Conservation (phyloP, 1,140 invertebrate species). For the Nasonia giraulti region DNA sequence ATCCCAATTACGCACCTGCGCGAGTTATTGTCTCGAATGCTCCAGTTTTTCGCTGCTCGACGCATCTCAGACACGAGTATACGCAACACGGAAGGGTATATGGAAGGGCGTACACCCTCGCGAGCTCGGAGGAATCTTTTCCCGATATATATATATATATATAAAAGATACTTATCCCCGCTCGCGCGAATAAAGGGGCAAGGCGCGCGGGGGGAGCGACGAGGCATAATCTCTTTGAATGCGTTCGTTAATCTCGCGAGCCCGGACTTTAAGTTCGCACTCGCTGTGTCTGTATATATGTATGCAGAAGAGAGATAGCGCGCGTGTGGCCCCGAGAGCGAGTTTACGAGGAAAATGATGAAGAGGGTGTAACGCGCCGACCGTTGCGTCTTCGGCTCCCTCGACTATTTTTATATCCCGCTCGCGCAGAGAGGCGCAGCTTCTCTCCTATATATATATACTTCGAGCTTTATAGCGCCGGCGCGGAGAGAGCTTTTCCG, state of each 20-base stretch:
- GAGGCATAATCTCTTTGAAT: slow-evolving; percentile 55
- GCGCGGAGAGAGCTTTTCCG: not conserved
- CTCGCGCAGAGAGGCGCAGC: not conserved
- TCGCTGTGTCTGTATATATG: not conserved
- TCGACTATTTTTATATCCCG: not conserved
- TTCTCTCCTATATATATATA: not conserved
- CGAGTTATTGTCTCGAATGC: not conserved
- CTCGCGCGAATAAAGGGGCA: not conserved
- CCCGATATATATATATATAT: slow-evolving; percentile 6
- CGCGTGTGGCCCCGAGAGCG: not conserved
- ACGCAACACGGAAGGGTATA: not conserved
- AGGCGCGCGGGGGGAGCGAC: slow-evolving; percentile 10
- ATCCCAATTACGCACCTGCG: not conserved
- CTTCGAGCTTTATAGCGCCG: not conserved
- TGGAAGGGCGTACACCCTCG: not conserved
- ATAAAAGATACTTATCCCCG: slow-evolving; percentile 34
- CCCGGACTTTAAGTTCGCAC: slow-evolving; percentile 58
- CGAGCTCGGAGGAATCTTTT: not conserved
- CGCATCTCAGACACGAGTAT: not conserved
- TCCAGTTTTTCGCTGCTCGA: too few relatives aligned
- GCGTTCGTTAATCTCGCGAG: slow-evolving; percentile 66
- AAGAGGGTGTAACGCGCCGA: not conserved
- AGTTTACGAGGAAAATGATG: slow-evolving; percentile 43
- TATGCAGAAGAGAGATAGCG: not conserved
- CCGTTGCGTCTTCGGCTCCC: not conserved